Percentiles rank a stretch among this genome's conserved stretches.
Evolutionary conservation across 2,797 vertebrate genomes (phyloP).

Genomic region (Euthynnus affinis): DNA sequence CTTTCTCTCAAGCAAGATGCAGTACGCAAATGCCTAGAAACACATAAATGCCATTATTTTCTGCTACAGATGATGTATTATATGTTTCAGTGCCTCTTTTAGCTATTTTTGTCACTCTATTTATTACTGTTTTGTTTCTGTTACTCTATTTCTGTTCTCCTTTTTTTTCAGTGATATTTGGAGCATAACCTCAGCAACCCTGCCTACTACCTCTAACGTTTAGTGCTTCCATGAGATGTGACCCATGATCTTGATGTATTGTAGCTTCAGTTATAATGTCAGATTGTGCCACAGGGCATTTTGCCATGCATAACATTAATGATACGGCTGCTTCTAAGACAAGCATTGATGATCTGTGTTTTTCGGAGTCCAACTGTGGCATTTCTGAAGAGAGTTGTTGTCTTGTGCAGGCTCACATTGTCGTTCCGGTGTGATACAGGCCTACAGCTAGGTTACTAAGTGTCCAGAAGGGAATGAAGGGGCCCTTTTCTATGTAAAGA

Average conservation of each 20-base stretch:
- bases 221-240: conserved; percentile 2
- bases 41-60: not conserved
- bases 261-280: not conserved
- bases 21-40: conserved; percentile 37
- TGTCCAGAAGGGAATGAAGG: conserved; percentile 72
- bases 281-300: not conserved
- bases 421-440: conserved; percentile 43
- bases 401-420: conserved; percentile 27
- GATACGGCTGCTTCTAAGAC: not conserved
- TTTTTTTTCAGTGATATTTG: conserved; percentile 3
- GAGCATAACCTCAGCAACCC: conserved; percentile 18
- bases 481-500: conserved; percentile 70
- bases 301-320: not conserved
- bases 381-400: conserved; percentile 44
- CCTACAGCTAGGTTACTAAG: conserved; percentile 64
- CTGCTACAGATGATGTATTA: not conserved
- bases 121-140: not conserved
- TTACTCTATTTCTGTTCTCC: too few relatives aligned
- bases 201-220: not conserved
- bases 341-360: conserved; percentile 14
- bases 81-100: not conserved
- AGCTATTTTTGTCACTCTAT: not conserved
- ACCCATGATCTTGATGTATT: conserved; percentile 16
- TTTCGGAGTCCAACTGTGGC: conserved; percentile 1
- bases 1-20: conserved; percentile 30